phyloP scores from a whole-genome alignment of 2,888 invertebrate species.

The Lamproptera curius region DNA sequence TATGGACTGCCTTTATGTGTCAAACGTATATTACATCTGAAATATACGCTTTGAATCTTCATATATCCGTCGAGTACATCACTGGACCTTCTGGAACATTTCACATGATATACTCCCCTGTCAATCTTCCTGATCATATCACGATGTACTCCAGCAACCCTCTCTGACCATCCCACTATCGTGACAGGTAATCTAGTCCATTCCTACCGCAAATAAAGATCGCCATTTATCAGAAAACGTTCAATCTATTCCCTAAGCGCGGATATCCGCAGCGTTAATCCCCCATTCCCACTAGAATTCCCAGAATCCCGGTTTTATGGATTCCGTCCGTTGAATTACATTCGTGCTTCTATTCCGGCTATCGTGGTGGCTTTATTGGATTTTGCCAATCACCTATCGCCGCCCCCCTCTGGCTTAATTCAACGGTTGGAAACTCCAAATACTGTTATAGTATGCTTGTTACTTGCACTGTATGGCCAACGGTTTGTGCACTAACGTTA shows the following conservation, averaged over 20 bases:
- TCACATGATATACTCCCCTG: too few species aligned
- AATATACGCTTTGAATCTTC: too few species aligned
- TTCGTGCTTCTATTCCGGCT: slow-evolving; percentile 2
- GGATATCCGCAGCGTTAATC: slow-evolving; percentile 10
- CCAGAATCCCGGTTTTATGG: slow-evolving; percentile 6
- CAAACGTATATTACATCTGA: too few species aligned
- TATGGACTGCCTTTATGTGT: too few species aligned
- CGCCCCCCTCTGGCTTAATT: not conserved
- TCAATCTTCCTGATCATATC: too few species aligned
- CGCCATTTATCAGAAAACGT: slow-evolving; percentile 7
- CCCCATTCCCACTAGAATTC: slow-evolving; percentile 1
- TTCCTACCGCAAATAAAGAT: slow-evolving; percentile 18
- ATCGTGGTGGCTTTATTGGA: slow-evolving; percentile 18
- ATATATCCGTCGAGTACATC: too few species aligned
- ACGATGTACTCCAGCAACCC: not conserved
- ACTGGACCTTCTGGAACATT: too few species aligned
- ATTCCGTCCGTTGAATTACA: slow-evolving; percentile 10
- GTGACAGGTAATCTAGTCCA: slow-evolving; percentile 11
- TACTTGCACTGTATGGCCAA: not conserved
- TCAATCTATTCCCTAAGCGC: slow-evolving; percentile 9
- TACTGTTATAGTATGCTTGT: slow-evolving; percentile 2
- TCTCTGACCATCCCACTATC: not conserved
- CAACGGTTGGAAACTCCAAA: slow-evolving; percentile 1
- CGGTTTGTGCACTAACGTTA: slow-evolving; percentile 1
- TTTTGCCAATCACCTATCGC: slow-evolving; percentile 14